Conservation (phyloP, 2,113 vertebrate species). For the Ctenodactylus gundi region DNA sequence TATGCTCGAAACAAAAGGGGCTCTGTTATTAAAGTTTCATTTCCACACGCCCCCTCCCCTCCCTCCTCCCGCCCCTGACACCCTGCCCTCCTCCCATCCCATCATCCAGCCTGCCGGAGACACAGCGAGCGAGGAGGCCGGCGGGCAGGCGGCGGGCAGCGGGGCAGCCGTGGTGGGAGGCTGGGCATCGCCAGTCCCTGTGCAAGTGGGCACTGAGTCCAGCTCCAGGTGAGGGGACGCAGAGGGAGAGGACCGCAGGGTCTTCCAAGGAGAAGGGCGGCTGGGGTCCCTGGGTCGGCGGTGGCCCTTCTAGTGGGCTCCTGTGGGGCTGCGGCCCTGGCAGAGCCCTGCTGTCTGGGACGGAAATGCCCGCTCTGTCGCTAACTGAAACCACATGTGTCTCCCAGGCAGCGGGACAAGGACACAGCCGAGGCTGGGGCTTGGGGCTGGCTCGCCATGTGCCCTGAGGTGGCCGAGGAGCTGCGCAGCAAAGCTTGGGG, state of each 20-base stretch:
- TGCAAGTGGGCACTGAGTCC: neutral
- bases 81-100: slow-evolving; percentile 80
- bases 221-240: slow-evolving; percentile 70
- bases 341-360: slow-evolving; percentile 71
- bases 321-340: slow-evolving; percentile 55
- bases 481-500: neutral
- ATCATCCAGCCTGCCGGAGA: slow-evolving; percentile 78
- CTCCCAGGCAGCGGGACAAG: slow-evolving; percentile 62
- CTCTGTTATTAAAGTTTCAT: slow-evolving; percentile 90
- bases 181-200: slow-evolving; percentile 33
- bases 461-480: neutral
- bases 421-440: slow-evolving; percentile 49
- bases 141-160: slow-evolving; percentile 47
- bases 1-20: slow-evolving; percentile 89
- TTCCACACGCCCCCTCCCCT: slow-evolving; percentile 85
- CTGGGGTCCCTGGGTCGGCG: neutral
- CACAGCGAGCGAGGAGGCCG: slow-evolving; percentile 48
- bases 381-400: slow-evolving; percentile 78
- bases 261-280: neutral
- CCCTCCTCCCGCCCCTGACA: slow-evolving; percentile 81
- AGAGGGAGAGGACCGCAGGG: neutral
- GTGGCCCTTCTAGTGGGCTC: slow-evolving; percentile 38
- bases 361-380: slow-evolving; percentile 75
- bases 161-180: slow-evolving; percentile 43
- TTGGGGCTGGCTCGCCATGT: neutral